Conservation (phyloP, 2,888 invertebrate species). For the Ectobius pallidus region DNA sequence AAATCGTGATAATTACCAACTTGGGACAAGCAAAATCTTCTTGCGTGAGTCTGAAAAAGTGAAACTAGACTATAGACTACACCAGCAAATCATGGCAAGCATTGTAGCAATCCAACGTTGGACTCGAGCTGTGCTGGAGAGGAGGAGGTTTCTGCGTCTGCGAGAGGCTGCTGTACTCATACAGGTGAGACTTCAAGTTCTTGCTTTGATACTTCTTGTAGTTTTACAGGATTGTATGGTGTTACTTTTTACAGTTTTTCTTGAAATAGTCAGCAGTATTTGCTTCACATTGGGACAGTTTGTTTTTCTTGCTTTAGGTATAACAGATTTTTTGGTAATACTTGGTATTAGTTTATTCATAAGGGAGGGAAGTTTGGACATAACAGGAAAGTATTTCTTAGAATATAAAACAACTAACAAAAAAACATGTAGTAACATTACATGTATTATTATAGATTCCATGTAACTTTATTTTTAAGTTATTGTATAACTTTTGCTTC, state of each 20-base stretch:
- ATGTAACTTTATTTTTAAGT: too few species aligned
- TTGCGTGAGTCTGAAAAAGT: slow-evolving; percentile 93
- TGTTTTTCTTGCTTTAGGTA: too few species aligned
- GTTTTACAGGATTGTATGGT: too few species aligned
- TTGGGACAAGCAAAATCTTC: slow-evolving; percentile 88
- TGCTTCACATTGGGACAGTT: neutral
- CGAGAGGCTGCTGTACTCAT: slow-evolving; percentile 76
- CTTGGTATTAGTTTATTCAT: too few species aligned
- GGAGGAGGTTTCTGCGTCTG: slow-evolving; percentile 73
- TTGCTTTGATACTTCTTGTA: neutral
- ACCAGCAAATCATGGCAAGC: slow-evolving; percentile 92
- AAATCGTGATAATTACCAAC: slow-evolving; percentile 89
- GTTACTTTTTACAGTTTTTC: too few species aligned
- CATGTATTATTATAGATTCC: too few species aligned
- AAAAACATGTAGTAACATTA: too few species aligned
- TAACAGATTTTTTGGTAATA: too few species aligned
- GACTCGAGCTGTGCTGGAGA: slow-evolving; percentile 69
- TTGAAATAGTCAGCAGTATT: neutral
- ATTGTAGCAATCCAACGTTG: slow-evolving; percentile 91
- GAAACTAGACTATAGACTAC: slow-evolving; percentile 87
- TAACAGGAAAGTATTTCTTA: too few species aligned
- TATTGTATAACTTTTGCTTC: too few species aligned
- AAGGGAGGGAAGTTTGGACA: too few species aligned
- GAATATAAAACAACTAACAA: too few species aligned
- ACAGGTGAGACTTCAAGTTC: slow-evolving; percentile 60